Evolutionary conservation across 2,888 invertebrate species (phyloP).

Genomic region (Phorcus lineatus): DNA sequence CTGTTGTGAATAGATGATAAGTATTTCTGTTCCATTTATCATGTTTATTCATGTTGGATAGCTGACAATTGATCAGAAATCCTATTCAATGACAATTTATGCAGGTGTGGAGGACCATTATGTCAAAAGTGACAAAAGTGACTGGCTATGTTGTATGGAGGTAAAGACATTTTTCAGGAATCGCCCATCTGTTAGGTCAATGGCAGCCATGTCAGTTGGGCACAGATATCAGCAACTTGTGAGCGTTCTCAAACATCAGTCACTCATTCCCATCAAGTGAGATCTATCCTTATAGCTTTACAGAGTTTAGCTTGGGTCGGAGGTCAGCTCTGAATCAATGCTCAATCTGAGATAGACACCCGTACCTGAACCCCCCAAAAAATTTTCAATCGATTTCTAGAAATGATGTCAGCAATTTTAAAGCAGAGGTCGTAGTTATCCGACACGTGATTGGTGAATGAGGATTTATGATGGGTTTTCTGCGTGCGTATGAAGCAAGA

Average conservation of each 20-base stretch:
- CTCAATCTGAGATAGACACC: background rate
- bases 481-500: constrained; percentile 7
- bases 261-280: background rate
- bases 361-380: background rate
- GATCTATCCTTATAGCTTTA: background rate
- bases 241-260: background rate
- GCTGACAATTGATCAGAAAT: background rate
- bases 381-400: background rate
- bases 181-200: background rate
- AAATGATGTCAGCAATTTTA: constrained; percentile 1
- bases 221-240: background rate
- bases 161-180: background rate
- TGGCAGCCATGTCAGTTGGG: background rate
- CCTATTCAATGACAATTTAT: background rate
- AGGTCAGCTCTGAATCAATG: background rate
- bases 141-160: background rate
- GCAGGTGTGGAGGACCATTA: background rate
- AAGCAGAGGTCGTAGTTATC: background rate
- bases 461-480: constrained; percentile 5
- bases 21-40: background rate
- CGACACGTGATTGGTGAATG: background rate
- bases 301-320: background rate
- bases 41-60: background rate
- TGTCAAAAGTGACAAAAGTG: background rate
- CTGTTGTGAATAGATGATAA: background rate